Evolutionary conservation across 1,140 invertebrate genomes (phyloP).

Genomic region (Cyphomyrmex costatus): DNA sequence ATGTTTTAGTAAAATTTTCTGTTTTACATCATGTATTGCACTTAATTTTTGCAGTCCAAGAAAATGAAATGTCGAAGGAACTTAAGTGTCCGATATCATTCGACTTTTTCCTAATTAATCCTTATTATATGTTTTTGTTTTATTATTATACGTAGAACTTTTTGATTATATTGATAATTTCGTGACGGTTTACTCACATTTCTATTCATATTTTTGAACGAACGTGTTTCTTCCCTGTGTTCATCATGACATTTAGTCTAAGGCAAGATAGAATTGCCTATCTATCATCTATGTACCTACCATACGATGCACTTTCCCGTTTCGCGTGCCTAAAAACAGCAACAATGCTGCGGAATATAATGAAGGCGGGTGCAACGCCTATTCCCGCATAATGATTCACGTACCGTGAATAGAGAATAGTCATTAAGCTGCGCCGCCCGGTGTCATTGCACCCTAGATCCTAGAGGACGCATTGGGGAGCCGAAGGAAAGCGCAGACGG

Average conservation of each 20-base stretch:
- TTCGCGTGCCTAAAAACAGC: conserved; percentile 9
- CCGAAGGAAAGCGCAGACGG: conserved; percentile 68
- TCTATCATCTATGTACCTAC: background rate
- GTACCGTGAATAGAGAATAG: conserved; percentile 74
- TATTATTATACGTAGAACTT: background rate
- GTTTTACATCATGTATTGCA: too few relatives aligned
- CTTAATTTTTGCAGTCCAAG: too few relatives aligned
- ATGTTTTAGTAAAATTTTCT: too few relatives aligned
- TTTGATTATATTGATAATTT: background rate
- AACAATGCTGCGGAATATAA: conserved; percentile 55
- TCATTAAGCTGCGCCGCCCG: conserved; percentile 63
- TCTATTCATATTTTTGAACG: background rate
- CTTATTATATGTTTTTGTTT: background rate
- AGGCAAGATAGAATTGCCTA: background rate
- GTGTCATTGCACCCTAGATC: conserved; percentile 76
- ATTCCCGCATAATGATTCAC: conserved; percentile 66
- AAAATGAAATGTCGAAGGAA: too few relatives aligned
- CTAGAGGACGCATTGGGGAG: conserved; percentile 64
- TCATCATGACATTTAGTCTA: background rate
- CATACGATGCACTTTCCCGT: background rate
- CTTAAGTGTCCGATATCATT: too few relatives aligned
- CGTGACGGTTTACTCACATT: background rate
- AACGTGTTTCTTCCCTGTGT: background rate
- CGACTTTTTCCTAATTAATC: too few relatives aligned
- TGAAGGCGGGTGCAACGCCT: conserved; percentile 30